Evolutionary conservation across 2,113 vertebrate species (phyloP), one percentile per base, ranked within the genome.

Genomic region (Platichthys flesus): DNA sequence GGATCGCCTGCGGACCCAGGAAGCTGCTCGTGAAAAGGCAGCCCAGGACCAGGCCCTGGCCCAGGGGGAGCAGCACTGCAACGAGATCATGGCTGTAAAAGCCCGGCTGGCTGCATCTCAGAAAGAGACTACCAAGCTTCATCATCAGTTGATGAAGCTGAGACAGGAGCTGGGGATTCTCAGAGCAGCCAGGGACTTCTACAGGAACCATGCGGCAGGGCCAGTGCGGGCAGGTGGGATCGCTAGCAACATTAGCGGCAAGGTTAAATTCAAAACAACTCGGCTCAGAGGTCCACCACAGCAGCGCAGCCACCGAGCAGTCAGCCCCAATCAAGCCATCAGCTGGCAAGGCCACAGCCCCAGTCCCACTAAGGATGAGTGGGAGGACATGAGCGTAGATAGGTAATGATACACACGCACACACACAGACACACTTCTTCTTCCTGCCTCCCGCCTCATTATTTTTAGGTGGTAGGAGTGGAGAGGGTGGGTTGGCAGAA

Each of bases 301-400:
- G 89, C 94, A 88, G 91, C 86, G 69, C 87, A 93, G 93, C 93
- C 93, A 93, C 85, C 92, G 88, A 93, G 93, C 93, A 90, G 94
- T 94, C 92, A 94, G 95, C 93, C 94, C 94, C 92, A 95, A 94
- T 96, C 96, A 94, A 94, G 96, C 95, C 95, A 96, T 95, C 95
- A 95, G 81, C 85, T 85, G 95, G 95, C 93, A 93, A 96, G 95
- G 93, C 93, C 91, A 86, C 75, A 94, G 89, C 95, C 93, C 78
- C 40, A 96, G 96, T 94, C 95, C 96, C 81, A 90, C 89, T 93
- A 97, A 97, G 95, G 97, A 98, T 79, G 94, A 95, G 93, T 98
- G 98, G 97, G 97, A 98, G 93, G 97, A 98, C 94, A 74, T 97
- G 92, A 98, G 95, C 90, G 89, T 94, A 93, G 95, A 96, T 94